These are phyloP conservation scores for Neelides folsomi DNA, from an alignment of 2,888 invertebrate genomes.

Conservation along the genomic window DNA sequence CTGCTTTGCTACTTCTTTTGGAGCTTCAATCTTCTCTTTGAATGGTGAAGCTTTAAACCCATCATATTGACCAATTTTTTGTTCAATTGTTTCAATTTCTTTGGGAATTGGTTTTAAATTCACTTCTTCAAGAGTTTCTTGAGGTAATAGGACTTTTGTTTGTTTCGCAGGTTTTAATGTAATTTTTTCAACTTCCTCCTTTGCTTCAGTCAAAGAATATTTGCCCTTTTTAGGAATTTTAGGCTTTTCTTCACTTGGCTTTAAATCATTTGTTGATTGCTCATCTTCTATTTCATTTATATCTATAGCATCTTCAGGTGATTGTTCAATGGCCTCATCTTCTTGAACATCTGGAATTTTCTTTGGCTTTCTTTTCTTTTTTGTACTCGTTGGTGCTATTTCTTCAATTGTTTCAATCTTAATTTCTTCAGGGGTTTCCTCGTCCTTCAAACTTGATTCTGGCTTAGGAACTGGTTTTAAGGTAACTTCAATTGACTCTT, in stretches of 20 bases:
- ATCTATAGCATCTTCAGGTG: background rate
- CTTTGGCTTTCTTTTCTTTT: conserved; percentile 29
- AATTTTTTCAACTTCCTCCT: conserved; percentile 15
- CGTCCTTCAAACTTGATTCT: too few relatives aligned
- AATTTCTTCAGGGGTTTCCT: conserved; percentile 33
- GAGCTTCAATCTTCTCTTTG: background rate
- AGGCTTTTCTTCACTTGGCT: background rate
- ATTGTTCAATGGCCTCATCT: too few relatives aligned
- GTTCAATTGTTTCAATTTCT: conserved; percentile 2
- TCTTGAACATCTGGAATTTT: background rate
- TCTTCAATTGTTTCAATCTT: conserved; percentile 41
- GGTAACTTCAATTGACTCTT: background rate
- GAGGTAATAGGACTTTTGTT: too few relatives aligned
- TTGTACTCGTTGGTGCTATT: conserved; percentile 35
- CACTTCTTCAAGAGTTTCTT: background rate
- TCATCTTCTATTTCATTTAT: conserved; percentile 15
- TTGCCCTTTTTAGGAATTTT: conserved; percentile 1
- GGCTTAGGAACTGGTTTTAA: background rate
- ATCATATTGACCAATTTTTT: background rate
- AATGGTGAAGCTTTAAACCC: background rate
- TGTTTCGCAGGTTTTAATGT: conserved; percentile 21
- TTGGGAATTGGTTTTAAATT: background rate
- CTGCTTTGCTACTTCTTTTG: conserved; percentile 1
- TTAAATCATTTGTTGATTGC: conserved; percentile 6
- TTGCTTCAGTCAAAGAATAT: conserved; percentile 7